Base-by-base conservation (phyloP, 2,797 vertebrate genomes). In the Halcyon chelicuti region DNA sequence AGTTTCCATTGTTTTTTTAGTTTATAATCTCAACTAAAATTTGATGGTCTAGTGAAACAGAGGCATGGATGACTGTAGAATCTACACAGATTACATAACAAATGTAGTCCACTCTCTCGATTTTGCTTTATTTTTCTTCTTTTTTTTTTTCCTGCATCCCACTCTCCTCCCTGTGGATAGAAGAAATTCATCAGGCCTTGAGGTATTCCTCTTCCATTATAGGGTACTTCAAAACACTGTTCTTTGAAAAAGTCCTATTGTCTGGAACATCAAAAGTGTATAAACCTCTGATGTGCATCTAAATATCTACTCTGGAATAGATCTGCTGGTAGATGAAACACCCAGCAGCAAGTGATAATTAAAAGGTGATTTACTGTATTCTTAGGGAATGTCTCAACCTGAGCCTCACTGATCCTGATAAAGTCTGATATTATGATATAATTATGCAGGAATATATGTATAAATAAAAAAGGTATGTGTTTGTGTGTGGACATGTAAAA, bases 391-490 rank as follows among this genome's bases (percentile, higher is more conserved):
- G 9, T 65, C 23, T 68, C 33, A 80, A 29, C 12, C 20, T 80
- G 18, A 66, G 12, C 20, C 44, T 42, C 44, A 20, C 1, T 52
- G 20, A 54, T 52, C 7, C 15, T 77, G 14, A 54, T 44, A 44
- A 70, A 73, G 33, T 47, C 17, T 84, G 84, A 80, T 91, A 73
- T 52, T 14, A 12, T 35, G 1, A 52, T 39, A 51, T 6, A 65
- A 12, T 60, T 83, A 49, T 31, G 28, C 61, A 54, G 8, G 7
- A 52, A n/a, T 29, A 33, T 23, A 47, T 62, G 40, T 26, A 13
- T 47, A 5, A 37, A 28, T 31, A 9, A 15, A 23, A 44, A 57
- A 60, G 2, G 1, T 39, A 49, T 5, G 6, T 1, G 1, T 18
- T 26, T 66, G 25, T n/a, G 1, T 54, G 5, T 61, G 23, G 14